Evolutionary conservation across 2,113 vertebrate genomes (phyloP).

Genomic region (Psittacula cyanocephala): DNA sequence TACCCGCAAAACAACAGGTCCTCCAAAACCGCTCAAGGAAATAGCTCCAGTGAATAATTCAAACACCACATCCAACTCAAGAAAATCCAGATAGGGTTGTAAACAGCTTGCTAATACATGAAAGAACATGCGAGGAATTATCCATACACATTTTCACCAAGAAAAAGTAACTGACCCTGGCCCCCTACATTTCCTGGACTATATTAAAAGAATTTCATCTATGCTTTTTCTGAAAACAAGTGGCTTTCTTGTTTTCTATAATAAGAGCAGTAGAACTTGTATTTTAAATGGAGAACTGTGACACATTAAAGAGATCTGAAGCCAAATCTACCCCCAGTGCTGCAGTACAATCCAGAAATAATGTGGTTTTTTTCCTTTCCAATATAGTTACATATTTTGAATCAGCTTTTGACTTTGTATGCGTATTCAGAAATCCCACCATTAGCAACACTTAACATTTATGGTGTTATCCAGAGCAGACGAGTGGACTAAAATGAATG

Average conservation of each 20-base stretch:
- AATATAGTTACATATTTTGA: not conserved
- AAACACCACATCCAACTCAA: not conserved
- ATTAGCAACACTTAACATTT: not conserved
- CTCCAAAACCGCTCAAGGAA: not conserved
- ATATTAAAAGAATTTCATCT: not conserved
- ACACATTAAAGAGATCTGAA: not conserved
- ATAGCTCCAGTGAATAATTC: not conserved
- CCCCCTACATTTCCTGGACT: not conserved
- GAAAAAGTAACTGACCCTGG: not conserved
- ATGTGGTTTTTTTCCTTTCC: not conserved
- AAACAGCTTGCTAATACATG: not conserved
- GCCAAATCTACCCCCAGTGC: not conserved
- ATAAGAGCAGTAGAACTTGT: fast-evolving
- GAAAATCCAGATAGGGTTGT: not conserved
- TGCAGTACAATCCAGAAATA: not conserved
- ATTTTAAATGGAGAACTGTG: not conserved
- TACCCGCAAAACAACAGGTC: not conserved
- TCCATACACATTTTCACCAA: not conserved
- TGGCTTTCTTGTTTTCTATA: not conserved
- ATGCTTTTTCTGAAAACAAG: not conserved
- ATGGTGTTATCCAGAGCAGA: not conserved
- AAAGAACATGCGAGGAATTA: not conserved
- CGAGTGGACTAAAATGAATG: not conserved
- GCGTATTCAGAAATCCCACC: not conserved
- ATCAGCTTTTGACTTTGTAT: not conserved